phyloP scores from a whole-genome alignment of 2,113 vertebrate genomes.

The Indicator indicator region DNA sequence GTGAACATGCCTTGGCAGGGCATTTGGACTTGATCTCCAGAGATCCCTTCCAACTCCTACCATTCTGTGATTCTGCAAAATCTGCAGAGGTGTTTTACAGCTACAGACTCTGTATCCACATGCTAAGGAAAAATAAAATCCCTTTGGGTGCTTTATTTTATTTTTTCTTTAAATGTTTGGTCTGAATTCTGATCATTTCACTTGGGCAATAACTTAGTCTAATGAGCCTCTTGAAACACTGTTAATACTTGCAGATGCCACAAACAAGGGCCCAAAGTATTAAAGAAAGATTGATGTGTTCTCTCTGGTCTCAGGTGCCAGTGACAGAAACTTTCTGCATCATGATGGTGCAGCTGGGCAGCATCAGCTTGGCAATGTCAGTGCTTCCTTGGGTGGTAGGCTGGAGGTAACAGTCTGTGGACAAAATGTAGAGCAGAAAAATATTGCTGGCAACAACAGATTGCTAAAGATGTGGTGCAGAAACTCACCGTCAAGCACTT shows the following conservation, averaged over 20 bases:
- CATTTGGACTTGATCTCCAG: no score
- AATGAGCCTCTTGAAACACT: neutral
- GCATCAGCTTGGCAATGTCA: neutral
- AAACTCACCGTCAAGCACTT: neutral
- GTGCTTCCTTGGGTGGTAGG: neutral
- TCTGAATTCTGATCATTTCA: neutral
- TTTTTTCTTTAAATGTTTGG: neutral
- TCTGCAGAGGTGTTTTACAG: neutral
- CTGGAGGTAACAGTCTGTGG: neutral
- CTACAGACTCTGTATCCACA: neutral
- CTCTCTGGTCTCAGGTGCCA: neutral
- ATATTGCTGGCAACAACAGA: accelerated
- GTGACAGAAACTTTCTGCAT: neutral
- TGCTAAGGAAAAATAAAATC: neutral
- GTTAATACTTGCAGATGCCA: neutral
- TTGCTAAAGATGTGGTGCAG: neutral
- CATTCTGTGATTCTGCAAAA: no score
- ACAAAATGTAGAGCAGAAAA: neutral
- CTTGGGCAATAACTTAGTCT: neutral
- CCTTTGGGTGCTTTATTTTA: neutral
- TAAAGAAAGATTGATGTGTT: neutral
- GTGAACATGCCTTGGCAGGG: no score
- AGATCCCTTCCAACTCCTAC: no score
- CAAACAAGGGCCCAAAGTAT: neutral
- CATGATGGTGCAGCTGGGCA: neutral